Evolutionary conservation across 2,888 invertebrate genomes (phyloP), one percentile per base, ranked within the genome.

Genomic region (Dolichomitus sp.): DNA sequence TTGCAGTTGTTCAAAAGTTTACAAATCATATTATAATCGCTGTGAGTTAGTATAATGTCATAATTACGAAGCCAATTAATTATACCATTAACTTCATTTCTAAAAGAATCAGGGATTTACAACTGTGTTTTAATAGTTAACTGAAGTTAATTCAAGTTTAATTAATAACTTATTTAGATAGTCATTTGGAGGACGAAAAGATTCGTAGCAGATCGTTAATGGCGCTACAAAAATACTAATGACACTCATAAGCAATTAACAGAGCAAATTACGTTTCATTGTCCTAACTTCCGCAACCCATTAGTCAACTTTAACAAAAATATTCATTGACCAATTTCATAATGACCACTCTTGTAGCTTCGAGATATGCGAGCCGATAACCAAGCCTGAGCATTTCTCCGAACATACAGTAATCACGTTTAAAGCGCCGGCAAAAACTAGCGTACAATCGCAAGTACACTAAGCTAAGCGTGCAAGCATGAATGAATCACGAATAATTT

Each of bases 401-500:
- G 45, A 17, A 12, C 63, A 19, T 27, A 27, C 54, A 27, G 27
- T 27, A 27, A 54, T 54, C 27, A 54, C 54, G 54, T 54, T 4
- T 23, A 54, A 27, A 52, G 50, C 50, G 19, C 23, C 11, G 14
- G 12, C 54, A 11, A 23, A 52, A 23, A 23, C 54, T 14, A 27
- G n/a, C 54, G 27, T 12, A 54, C 23, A 11, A 52, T 6, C 23
- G 11, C 14, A 30, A 48, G 48, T 65, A 23, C 42, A 19, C 52
- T 66, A 61, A 80, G 61, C 12, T 37, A 17, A 61, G 45, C 54
- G 57, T 17, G 40, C 45, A 45, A 19, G 57, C 63, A 80, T 80
- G 83, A 83, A 83, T 80, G 83, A 83, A 83, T 80, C 76, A 83
- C 73, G 73, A 76, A 23, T 1, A 52, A 69, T 54, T 72, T 23